Evolutionary conservation across 2,113 vertebrate genomes (phyloP).

Genomic region (Notarius lentiginosus): DNA sequence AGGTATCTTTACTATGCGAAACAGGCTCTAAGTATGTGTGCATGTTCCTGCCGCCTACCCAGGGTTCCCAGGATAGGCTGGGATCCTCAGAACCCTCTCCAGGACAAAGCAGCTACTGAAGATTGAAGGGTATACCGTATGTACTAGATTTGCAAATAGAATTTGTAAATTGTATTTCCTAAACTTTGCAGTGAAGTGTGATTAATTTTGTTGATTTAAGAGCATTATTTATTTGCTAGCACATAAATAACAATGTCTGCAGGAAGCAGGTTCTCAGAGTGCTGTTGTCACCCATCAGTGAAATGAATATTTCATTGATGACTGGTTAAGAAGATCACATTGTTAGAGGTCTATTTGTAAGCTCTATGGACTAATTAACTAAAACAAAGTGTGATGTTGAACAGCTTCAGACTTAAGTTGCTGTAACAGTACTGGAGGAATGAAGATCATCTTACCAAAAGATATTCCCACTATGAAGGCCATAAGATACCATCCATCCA

Average conservation of each 20-base stretch:
- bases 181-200: neutral
- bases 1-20: neutral
- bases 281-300: neutral
- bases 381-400: neutral
- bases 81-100: neutral
- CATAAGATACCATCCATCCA: neutral
- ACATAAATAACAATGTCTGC: neutral
- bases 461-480: neutral
- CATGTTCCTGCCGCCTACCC: neutral
- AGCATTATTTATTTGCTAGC: neutral
- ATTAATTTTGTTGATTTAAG: neutral
- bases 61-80: neutral
- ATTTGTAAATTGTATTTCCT: neutral
- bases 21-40: neutral
- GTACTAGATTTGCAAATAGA: neutral
- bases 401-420: neutral
- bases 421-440: neutral
- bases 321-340: neutral
- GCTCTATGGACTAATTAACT: neutral
- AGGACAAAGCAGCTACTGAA: neutral
- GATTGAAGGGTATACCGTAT: neutral
- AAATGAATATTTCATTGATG: neutral
- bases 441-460: neutral
- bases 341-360: neutral
- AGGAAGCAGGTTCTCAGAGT: neutral